Conservation (phyloP, 2,888 invertebrate genomes). For the Lepidochrysops patricia region DNA sequence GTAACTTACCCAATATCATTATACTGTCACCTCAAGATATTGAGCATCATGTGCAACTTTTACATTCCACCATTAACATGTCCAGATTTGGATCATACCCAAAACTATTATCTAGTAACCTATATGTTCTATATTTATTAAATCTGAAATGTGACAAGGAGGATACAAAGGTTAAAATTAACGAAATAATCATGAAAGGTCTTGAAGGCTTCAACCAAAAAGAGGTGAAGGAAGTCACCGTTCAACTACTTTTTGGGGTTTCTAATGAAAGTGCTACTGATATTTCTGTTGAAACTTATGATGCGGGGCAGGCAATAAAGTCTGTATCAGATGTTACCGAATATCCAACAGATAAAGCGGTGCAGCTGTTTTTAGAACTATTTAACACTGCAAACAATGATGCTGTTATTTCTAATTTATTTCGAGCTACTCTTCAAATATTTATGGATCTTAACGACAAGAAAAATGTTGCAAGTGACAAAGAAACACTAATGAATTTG, state of each 20-base stretch:
- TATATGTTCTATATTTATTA: constrained; percentile 58
- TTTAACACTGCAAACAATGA: constrained; percentile 36
- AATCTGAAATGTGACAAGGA: constrained; percentile 45
- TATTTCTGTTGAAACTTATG: constrained; percentile 44
- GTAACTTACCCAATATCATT: constrained; percentile 47
- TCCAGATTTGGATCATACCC: constrained; percentile 45
- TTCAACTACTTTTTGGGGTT: constrained; percentile 41
- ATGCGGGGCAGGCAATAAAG: constrained; percentile 54
- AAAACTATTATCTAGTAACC: constrained; percentile 45
- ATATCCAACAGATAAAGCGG: constrained; percentile 36
- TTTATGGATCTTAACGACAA: constrained; percentile 39
- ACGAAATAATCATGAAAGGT: constrained; percentile 46
- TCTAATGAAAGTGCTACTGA: constrained; percentile 23
- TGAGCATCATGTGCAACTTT: constrained; percentile 44
- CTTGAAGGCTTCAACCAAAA: constrained; percentile 37
- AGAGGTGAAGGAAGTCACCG: constrained; percentile 32
- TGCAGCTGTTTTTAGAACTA: constrained; percentile 44
- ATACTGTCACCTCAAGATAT: constrained; percentile 51
- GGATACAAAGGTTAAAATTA: constrained; percentile 45
- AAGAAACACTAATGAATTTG: constrained; percentile 40
- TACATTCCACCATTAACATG: constrained; percentile 47
- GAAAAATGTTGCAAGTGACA: constrained; percentile 33
- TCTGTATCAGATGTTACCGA: constrained; percentile 27
- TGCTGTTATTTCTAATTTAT: constrained; percentile 37
- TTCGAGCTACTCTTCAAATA: constrained; percentile 43